phyloP scores from a whole-genome alignment of 2,888 invertebrate genomes.

The Conus canariensis region DNA sequence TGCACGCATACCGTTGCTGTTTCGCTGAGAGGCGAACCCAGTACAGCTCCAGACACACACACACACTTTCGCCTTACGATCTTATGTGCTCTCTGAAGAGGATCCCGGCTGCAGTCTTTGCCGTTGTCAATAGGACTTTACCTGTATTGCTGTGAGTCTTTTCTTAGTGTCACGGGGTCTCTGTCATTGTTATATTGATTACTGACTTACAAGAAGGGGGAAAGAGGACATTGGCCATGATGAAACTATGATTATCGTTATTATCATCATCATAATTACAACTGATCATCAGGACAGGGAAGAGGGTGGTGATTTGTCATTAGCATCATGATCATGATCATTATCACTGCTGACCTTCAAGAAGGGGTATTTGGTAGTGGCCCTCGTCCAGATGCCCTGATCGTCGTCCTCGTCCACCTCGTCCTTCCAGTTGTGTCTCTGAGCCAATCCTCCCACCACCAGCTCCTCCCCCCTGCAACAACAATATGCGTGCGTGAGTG shows the following conservation, averaged over 20 bases:
- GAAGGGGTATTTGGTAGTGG: slow-evolving; percentile 44
- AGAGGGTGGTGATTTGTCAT: background rate
- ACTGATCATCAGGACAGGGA: background rate
- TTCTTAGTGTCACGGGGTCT: too few species aligned
- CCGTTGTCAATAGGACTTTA: too few species aligned
- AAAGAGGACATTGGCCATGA: too few species aligned
- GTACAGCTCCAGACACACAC: too few species aligned
- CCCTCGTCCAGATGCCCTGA: slow-evolving; percentile 48
- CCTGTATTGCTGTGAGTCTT: too few species aligned
- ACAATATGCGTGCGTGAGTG: background rate
- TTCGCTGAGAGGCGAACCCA: too few species aligned
- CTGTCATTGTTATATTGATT: too few species aligned
- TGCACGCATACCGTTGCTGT: too few species aligned
- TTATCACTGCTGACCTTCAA: slow-evolving; percentile 44
- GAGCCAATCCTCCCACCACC: slow-evolving; percentile 51
- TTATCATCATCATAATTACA: background rate
- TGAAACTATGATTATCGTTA: background rate
- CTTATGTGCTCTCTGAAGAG: too few species aligned
- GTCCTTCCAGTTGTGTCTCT: slow-evolving; percentile 52
- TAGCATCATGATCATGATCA: background rate
- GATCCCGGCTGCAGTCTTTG: too few species aligned
- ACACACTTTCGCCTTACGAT: too few species aligned
- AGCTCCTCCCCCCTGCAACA: slow-evolving; percentile 43
- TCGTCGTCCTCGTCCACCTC: slow-evolving; percentile 44
- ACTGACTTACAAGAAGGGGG: too few species aligned